These are phyloP conservation scores for Hanleya hanleyi DNA, from an alignment of 2,888 invertebrate genomes.

Conservation along the genomic window DNA sequence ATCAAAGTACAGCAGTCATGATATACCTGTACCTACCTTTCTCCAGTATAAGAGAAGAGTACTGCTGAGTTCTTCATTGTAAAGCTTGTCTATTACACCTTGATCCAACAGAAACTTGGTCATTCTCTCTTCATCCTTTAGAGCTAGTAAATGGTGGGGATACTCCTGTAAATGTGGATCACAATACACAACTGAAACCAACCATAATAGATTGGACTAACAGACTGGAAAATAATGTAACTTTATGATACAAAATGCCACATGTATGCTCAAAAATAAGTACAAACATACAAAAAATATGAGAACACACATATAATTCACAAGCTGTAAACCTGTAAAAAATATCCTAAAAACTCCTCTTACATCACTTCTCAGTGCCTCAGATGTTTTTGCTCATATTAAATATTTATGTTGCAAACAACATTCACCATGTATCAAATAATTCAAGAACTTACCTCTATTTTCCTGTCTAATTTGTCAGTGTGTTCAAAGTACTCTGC, in stretches of 20 bases:
- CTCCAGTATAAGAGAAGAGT: constrained; percentile 6
- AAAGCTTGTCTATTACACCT: constrained; percentile 7
- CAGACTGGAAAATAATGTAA: too few relatives aligned
- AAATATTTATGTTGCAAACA: too few relatives aligned
- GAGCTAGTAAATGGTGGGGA: constrained; percentile 5
- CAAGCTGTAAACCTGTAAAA: too few relatives aligned
- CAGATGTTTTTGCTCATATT: too few relatives aligned
- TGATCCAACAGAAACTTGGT: not conserved
- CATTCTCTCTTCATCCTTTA: constrained; percentile 9
- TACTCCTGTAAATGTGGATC: constrained; percentile 1
- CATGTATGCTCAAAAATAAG: too few relatives aligned
- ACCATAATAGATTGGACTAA: too few relatives aligned
- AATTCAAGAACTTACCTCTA: constrained; percentile 17
- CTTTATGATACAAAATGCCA: too few relatives aligned
- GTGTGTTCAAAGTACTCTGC: constrained; percentile 6
- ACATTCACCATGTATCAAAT: too few relatives aligned
- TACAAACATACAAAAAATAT: too few relatives aligned
- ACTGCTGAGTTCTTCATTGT: constrained; percentile 14
- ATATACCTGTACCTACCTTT: constrained; percentile 14
- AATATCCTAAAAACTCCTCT: too few relatives aligned
- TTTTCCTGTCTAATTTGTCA: constrained; percentile 10
- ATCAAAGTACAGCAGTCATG: not conserved
- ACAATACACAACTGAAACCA: not conserved
- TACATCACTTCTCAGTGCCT: too few relatives aligned
- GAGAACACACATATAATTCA: too few relatives aligned